Evolutionary conservation across 1,140 invertebrate species (phyloP), one percentile per base, ranked within the genome.

Genomic region (Berghia stephanieae): DNA sequence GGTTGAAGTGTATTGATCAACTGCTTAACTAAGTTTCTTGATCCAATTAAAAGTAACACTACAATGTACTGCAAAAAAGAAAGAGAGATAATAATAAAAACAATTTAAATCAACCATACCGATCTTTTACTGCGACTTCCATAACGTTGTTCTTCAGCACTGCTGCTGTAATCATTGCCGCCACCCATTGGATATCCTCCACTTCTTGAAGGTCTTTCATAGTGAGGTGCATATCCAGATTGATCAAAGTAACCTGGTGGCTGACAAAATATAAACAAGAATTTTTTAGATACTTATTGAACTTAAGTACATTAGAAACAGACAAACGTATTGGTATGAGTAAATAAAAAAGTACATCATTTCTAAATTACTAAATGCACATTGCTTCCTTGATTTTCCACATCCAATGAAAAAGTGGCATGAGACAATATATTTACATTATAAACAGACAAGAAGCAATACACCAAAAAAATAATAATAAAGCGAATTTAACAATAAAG

Each of bases 51-150:
- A 60, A 60, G 18, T 13, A n/a, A 60, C 21, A 60, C 8, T 21
- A 63, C 24, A 63, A 21, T 63, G 27, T 21, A 27, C 10, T 63
- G 31, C 16, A 13, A 13, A 63, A 63, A 63, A 27, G 31, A 18
- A 63, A 63, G 24, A 63, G 31, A 63, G 10, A 27, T 21, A 63
- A 63, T 27, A 63, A 8, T 27, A 63, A 63, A 21, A 63, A 10
- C 24, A 16, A 63, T 63, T 16, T 18, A 63, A 13, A 63, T 63
- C 57, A 63, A 27, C 13, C 69, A 49, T 52, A 71, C 69, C 31
- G 55, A 63, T 66, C 73, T 66, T 34, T 75, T 75, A 27, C 60
- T 75, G 57, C 57, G 66, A n/a, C n/a, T n/a, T n/a, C n/a, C n/a
- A n/a, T n/a, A n/a, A n/a, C n/a, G n/a, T n/a, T n/a, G n/a, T n/a